Conservation (phyloP, 2,888 invertebrate species). For the Ditula angustiorana region DNA sequence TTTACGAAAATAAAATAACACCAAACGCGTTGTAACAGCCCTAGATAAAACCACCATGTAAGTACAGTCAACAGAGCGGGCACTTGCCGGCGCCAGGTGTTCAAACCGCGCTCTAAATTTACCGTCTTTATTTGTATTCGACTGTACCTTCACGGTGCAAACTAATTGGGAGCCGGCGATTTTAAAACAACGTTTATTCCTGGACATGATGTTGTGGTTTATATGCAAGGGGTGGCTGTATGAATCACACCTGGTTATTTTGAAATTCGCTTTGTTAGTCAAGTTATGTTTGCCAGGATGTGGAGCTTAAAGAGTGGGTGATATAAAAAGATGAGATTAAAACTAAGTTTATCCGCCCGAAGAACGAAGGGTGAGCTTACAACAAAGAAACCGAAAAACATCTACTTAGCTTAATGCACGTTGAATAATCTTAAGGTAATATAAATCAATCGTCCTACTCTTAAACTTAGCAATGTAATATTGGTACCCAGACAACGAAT, state of each 20-base stretch:
- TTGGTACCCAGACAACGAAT: too few relatives aligned
- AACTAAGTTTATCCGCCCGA: too few relatives aligned
- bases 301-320: background rate
- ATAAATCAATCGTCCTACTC: too few relatives aligned
- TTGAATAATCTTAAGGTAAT: too few relatives aligned
- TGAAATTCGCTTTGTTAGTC: conserved; percentile 13
- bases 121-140: conserved; percentile 82
- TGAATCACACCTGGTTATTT: conserved; percentile 37
- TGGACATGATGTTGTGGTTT: background rate
- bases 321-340: background rate
- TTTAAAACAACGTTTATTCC: conserved; percentile 26
- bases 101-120: conserved; percentile 82
- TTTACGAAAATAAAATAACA: background rate
- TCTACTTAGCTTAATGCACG: too few relatives aligned
- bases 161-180: conserved; percentile 20
- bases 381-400: too few relatives aligned
- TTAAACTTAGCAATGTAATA: too few relatives aligned
- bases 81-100: conserved; percentile 79
- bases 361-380: too few relatives aligned
- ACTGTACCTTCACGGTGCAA: conserved; percentile 57
- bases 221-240: background rate
- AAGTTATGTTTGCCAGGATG: conserved; percentile 14
- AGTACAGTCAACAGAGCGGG: conserved; percentile 71
- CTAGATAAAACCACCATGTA: conserved; percentile 50
- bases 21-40: conserved; percentile 47